These are phyloP conservation scores for Rhincodon typus DNA, from an alignment of 2,797 vertebrate species.

Conservation along the genomic window DNA sequence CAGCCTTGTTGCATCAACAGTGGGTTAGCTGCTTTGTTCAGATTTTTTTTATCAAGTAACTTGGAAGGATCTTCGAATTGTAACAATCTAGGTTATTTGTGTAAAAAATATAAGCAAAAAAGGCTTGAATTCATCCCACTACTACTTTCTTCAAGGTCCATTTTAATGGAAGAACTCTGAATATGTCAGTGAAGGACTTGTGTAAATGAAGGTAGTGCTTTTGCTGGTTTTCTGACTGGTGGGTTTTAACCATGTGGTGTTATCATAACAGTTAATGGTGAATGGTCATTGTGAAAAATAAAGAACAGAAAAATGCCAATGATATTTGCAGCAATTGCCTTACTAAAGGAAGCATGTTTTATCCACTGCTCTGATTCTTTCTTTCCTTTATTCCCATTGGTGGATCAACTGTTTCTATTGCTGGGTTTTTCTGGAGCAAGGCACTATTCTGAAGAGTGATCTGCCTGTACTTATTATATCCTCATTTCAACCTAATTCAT, in stretches of 20 bases:
- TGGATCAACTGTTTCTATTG: constrained; percentile 26
- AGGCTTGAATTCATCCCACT: not conserved
- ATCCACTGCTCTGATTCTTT: constrained; percentile 8
- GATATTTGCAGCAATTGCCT: not conserved
- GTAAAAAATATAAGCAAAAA: not conserved
- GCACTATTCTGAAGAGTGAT: too few species aligned
- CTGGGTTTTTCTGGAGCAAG: constrained; percentile 17
- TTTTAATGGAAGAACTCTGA: not conserved
- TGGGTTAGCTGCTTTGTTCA: not conserved
- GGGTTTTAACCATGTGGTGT: not conserved
- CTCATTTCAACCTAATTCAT: constrained; percentile 10
- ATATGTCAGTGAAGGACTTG: not conserved
- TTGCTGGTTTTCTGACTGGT: constrained; percentile 25
- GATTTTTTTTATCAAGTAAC: not conserved
- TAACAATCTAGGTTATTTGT: not conserved
- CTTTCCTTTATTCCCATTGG: constrained; percentile 22
- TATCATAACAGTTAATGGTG: not conserved
- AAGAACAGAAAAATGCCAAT: not conserved
- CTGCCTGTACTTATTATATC: constrained; percentile 15
- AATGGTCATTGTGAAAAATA: not conserved
- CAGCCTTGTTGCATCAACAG: not conserved
- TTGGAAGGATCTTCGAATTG: not conserved
- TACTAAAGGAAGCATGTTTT: not conserved
- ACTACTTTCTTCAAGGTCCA: not conserved
- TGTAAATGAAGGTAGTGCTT: not conserved